Conservation (phyloP, 2,888 invertebrate genomes). For the Tortricodes alternella region DNA sequence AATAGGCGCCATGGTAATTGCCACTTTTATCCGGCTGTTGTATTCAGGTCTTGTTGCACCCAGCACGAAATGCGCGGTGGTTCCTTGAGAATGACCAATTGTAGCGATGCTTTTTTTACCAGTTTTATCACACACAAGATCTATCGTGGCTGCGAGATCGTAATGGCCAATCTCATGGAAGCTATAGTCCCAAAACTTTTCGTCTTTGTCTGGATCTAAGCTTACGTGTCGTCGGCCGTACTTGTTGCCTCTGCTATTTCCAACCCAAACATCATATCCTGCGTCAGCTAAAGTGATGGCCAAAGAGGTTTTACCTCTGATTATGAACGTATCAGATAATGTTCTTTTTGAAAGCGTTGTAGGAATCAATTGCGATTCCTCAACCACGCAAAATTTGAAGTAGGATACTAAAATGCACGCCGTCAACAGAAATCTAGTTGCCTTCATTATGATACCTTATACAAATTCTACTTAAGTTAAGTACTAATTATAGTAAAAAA, state of each 20-base stretch:
- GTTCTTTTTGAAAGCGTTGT: neutral
- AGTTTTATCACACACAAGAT: constrained; percentile 7
- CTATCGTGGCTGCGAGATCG: constrained; percentile 27
- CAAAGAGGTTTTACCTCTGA: constrained; percentile 43
- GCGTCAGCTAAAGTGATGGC: constrained; percentile 37
- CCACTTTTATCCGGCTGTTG: constrained; percentile 21
- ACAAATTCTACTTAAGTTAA: too few species aligned
- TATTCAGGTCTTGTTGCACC: constrained; percentile 23
- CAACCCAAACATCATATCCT: constrained; percentile 40
- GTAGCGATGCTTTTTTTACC: constrained; percentile 3
- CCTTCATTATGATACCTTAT: too few species aligned
- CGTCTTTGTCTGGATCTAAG: constrained; percentile 16
- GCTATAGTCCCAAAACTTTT: constrained; percentile 30
- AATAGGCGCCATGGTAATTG: constrained; percentile 17
- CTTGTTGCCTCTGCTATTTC: constrained; percentile 13
- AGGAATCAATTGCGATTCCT: neutral
- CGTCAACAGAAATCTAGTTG: too few species aligned
- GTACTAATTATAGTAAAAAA: too few species aligned
- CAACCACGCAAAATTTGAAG: too few species aligned
- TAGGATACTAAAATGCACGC: too few species aligned
- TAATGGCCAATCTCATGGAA: constrained; percentile 29
- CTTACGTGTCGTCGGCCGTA: constrained; percentile 3
- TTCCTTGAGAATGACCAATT: constrained; percentile 30
- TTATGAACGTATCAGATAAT: constrained; percentile 41
- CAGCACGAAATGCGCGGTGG: constrained; percentile 20